These are phyloP conservation scores for Magallana ariakensis DNA, from an alignment of 1,140 invertebrate genomes.

Conservation along the genomic window DNA sequence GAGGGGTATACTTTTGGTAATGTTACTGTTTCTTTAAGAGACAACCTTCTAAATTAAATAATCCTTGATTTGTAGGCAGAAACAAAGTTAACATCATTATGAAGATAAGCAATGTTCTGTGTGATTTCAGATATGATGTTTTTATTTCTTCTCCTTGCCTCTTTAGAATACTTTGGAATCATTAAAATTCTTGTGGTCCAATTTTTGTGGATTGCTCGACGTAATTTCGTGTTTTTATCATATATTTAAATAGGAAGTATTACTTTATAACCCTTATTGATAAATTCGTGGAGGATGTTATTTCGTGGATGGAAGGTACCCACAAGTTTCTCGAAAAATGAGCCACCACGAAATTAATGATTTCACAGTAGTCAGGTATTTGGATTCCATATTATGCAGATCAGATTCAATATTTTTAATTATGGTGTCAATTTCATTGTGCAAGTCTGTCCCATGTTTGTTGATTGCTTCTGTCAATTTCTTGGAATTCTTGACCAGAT, in stretches of 20 bases:
- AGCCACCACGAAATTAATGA: too few species aligned
- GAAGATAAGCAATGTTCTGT: not conserved
- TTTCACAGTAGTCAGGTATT: not conserved
- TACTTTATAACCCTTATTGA: too few species aligned
- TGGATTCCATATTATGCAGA: not conserved
- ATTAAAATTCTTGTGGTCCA: too few species aligned
- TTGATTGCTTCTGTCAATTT: not conserved
- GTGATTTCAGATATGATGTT: not conserved
- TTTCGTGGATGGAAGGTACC: too few species aligned
- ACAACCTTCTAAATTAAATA: not conserved
- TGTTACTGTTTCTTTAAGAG: not conserved
- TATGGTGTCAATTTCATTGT: not conserved
- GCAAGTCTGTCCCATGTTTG: not conserved
- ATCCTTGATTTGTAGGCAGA: slow-evolving; percentile 4
- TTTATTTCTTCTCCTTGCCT: not conserved
- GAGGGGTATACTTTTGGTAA: not conserved
- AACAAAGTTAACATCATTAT: not conserved
- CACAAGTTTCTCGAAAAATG: too few species aligned
- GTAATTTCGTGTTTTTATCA: too few species aligned
- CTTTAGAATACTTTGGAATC: too few species aligned
- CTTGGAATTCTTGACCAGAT: not conserved
- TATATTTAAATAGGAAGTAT: too few species aligned
- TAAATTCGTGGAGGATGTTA: too few species aligned
- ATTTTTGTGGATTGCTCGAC: too few species aligned
- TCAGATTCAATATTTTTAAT: not conserved